These are phyloP conservation scores for Scatophagus argus DNA, from an alignment of 2,113 vertebrate species.

Conservation along the genomic window DNA sequence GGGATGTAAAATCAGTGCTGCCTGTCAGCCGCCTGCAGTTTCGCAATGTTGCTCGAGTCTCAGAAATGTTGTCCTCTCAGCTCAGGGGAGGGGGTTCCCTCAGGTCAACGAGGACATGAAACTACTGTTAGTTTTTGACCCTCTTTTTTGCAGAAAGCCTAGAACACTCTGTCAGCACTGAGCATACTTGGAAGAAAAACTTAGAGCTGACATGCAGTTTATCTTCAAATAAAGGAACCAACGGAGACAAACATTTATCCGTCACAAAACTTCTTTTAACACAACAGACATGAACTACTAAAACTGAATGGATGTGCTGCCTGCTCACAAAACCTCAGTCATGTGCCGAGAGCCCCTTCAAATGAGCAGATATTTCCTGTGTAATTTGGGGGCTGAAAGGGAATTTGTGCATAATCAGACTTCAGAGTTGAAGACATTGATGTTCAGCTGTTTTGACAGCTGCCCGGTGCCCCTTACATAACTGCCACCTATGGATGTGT, in stretches of 20 bases:
- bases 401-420: background rate
- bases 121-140: slow-evolving; percentile 42
- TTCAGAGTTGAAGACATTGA: background rate
- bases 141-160: background rate
- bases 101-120: slow-evolving; percentile 56
- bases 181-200: background rate
- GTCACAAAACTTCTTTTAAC: background rate
- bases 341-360: background rate
- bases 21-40: slow-evolving; percentile 33
- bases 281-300: background rate
- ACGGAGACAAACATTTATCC: background rate
- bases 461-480: slow-evolving; percentile 55
- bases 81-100: background rate
- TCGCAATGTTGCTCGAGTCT: slow-evolving; percentile 27
- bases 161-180: slow-evolving; percentile 21
- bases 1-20: slow-evolving; percentile 1
- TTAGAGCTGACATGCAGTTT: slow-evolving; percentile 1
- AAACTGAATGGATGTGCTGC: background rate
- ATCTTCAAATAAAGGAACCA: background rate
- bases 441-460: slow-evolving; percentile 67
- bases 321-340: background rate
- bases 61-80: slow-evolving; percentile 33
- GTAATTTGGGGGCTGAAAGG: background rate
- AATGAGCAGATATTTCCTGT: slow-evolving; percentile 19
- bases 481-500: slow-evolving; percentile 59